Evolutionary conservation across 2,797 vertebrate species (phyloP).

Genomic region (Cyprinella venusta): DNA sequence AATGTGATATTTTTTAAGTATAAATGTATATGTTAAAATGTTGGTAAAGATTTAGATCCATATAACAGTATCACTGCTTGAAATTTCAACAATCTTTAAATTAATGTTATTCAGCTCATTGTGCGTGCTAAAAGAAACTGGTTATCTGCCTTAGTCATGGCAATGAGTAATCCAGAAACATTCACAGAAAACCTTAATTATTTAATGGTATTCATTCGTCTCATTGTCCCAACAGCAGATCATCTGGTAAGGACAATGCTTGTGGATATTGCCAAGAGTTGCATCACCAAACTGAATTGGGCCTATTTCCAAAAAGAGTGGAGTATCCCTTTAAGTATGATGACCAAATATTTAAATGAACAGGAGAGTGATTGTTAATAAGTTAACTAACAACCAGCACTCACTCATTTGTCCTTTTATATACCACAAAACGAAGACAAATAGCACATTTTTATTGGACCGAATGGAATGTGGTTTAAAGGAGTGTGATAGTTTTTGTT

Average conservation of each 20-base stretch:
- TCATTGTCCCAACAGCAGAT: not conserved
- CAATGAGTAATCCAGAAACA: not conserved
- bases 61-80: not conserved
- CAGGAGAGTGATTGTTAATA: conserved; percentile 33
- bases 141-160: not conserved
- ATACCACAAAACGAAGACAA: conserved; percentile 1
- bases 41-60: not conserved
- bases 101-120: not conserved
- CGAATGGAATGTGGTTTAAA: not conserved
- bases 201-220: not conserved
- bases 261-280: conserved; percentile 13
- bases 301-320: not conserved
- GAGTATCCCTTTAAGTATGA: not conserved
- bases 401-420: conserved; percentile 8
- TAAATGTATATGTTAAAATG: not conserved
- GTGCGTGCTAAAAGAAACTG: not conserved
- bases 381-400: conserved; percentile 33
- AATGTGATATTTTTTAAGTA: not conserved
- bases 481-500: not conserved
- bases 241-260: not conserved
- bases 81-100: not conserved
- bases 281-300: conserved; percentile 19
- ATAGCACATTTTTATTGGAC: not conserved
- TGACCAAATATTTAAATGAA: conserved; percentile 52
- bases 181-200: not conserved